Evolutionary conservation across 1,140 invertebrate species (phyloP), one percentile per base, ranked within the genome.

Genomic region (Listronotus oregonensis): DNA sequence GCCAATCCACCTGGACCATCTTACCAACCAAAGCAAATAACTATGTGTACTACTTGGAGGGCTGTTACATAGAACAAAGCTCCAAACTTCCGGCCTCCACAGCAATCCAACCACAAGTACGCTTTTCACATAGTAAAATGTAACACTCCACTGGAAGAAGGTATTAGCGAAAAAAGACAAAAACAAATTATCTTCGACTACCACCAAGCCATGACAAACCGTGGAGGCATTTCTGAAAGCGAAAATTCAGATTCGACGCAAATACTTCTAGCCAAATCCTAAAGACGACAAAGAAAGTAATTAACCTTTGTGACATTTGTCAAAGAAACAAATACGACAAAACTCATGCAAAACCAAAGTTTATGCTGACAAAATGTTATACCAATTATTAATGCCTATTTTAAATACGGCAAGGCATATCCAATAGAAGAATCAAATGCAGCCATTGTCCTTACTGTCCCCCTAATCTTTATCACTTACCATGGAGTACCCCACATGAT

Each of bases 301-400:
- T 64, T 49, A 59, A 59, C 27, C 40, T 47, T 10, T 59, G 56
- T 49, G 40, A 59, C 47, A 47, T 59, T 8, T 64, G 51, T 17
- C 51, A 55, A 56, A 9, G 14, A 31, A 43, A 10, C 6, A 56
- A 56, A 56, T 64, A 64, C 40, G 43, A 57, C 12, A 55, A 50
- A 18, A 44, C 27, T n/a, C 40, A 51, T 1, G 3, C 18, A 43
- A 44, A 18, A n/a, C 37, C 42, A 17, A 43, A 40, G 40, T 11
- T 64, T 9, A 56, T 42, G 39, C 6, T 56, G 5, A 27, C 21
- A 27, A 27, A 27, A 27, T 3, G 5, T 27, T 27, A 1, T 74
- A 31, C 75, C 74, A 43, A 68, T 78, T 10, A 68, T 76, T 1
- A 72, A 75, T 27, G 59, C 70, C 59, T 77, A 76, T 59, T 77